These are phyloP conservation scores for Pollimyrus isidori DNA, from an alignment of 2,113 vertebrate genomes.

Conservation along the genomic window DNA sequence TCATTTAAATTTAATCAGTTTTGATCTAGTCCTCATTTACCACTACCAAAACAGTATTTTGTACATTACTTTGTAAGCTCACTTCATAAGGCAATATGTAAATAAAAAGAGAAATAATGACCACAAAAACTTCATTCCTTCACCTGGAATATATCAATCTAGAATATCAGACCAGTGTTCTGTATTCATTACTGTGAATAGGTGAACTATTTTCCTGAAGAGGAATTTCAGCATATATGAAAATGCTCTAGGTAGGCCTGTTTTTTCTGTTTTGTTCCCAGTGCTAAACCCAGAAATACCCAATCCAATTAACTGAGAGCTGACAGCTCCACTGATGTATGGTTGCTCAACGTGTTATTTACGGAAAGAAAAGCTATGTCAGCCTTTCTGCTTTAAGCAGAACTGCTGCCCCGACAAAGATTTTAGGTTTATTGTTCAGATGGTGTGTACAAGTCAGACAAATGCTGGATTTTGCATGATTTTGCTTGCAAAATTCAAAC, in stretches of 20 bases:
- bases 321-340: constrained; percentile 12
- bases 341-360: constrained; percentile 5
- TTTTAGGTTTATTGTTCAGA: background rate
- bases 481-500: background rate
- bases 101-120: background rate
- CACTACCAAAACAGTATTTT: background rate
- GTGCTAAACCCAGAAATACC: background rate
- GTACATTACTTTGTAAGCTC: background rate
- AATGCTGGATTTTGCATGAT: background rate
- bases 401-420: background rate
- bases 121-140: background rate
- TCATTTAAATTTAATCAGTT: background rate
- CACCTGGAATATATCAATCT: background rate
- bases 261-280: background rate
- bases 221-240: background rate
- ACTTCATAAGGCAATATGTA: background rate
- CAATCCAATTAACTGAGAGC: background rate
- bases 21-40: background rate
- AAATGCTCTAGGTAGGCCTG: background rate
- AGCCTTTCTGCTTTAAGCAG: background rate
- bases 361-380: background rate
- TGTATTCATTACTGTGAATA: background rate
- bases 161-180: background rate
- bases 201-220: background rate
- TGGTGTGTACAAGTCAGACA: background rate